phyloP scores from a whole-genome alignment of 2,113 vertebrate genomes.

The Desmodus rotundus region DNA sequence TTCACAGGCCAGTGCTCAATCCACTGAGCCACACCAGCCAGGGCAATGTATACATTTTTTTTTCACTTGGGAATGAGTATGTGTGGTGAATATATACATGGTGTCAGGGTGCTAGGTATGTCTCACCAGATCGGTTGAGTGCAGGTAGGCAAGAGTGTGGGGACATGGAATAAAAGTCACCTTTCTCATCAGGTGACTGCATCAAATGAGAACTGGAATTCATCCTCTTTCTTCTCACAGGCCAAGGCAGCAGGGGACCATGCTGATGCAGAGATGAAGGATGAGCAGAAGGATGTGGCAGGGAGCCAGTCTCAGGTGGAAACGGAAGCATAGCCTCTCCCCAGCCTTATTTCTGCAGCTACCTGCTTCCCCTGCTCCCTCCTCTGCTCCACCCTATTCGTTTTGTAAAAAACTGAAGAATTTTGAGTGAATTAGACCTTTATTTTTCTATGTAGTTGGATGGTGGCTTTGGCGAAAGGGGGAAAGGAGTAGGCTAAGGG shows the following conservation, averaged over 20 bases:
- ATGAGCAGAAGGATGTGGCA: conserved; percentile 67
- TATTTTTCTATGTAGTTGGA: conserved; percentile 86
- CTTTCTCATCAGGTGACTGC: background rate
- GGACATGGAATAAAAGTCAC: background rate
- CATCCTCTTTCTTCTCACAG: conserved; percentile 46
- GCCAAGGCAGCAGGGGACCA: conserved; percentile 66
- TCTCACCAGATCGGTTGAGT: background rate
- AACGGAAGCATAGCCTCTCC: conserved; percentile 77
- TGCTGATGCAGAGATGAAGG: conserved; percentile 78
- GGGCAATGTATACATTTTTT: background rate
- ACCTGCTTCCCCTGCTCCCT: conserved; percentile 41
- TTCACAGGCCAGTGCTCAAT: too few species aligned
- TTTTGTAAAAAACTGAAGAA: conserved; percentile 86
- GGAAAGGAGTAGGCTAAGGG: conserved; percentile 70
- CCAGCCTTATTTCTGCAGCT: conserved; percentile 37
- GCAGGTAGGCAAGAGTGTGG: background rate
- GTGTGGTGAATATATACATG: accelerated
- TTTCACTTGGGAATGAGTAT: background rate
- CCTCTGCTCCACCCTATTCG: conserved; percentile 74
- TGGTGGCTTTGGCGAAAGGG: conserved; percentile 75
- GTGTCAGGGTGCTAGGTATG: background rate
- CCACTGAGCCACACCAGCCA: too few species aligned
- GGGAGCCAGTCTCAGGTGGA: conserved; percentile 77
- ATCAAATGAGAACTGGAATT: background rate
- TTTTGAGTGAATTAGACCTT: conserved; percentile 87